These are phyloP conservation scores for Tapera naevia DNA, from an alignment of 2,797 vertebrate species.

Conservation along the genomic window DNA sequence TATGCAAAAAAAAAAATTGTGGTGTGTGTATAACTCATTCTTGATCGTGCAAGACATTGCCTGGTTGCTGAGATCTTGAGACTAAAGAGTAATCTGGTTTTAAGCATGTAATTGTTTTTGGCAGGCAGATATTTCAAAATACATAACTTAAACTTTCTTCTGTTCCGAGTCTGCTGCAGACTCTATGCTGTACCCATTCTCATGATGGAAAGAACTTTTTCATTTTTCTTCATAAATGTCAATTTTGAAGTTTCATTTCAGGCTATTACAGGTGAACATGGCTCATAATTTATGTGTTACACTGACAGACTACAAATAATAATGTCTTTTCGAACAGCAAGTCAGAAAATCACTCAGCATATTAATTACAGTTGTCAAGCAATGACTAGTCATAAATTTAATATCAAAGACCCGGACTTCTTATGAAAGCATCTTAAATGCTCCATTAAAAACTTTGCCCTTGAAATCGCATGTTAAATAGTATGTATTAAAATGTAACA, in stretches of 20 bases:
- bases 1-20: neutral
- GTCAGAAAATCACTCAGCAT: slow-evolving; percentile 37
- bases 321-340: slow-evolving; percentile 56
- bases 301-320: slow-evolving; percentile 62
- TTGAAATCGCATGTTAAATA: slow-evolving; percentile 22
- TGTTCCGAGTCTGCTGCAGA: neutral
- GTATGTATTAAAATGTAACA: neutral
- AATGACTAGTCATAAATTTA: slow-evolving; percentile 57
- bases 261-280: slow-evolving; percentile 51
- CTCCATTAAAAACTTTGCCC: slow-evolving; percentile 2
- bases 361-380: slow-evolving; percentile 61
- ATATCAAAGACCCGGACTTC: slow-evolving; percentile 33
- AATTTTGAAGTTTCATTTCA: slow-evolving; percentile 64
- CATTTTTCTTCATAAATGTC: slow-evolving; percentile 70
- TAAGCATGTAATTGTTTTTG: slow-evolving; percentile 32
- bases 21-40: neutral
- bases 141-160: neutral
- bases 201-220: slow-evolving; percentile 14
- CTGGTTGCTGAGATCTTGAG: neutral
- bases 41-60: neutral
- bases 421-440: slow-evolving; percentile 48
- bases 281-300: slow-evolving; percentile 60
- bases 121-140: slow-evolving; percentile 27
- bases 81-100: slow-evolving; percentile 21
- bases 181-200: neutral